Conservation (phyloP, 2,113 vertebrate species). For the Rhinoptilus africanus region DNA sequence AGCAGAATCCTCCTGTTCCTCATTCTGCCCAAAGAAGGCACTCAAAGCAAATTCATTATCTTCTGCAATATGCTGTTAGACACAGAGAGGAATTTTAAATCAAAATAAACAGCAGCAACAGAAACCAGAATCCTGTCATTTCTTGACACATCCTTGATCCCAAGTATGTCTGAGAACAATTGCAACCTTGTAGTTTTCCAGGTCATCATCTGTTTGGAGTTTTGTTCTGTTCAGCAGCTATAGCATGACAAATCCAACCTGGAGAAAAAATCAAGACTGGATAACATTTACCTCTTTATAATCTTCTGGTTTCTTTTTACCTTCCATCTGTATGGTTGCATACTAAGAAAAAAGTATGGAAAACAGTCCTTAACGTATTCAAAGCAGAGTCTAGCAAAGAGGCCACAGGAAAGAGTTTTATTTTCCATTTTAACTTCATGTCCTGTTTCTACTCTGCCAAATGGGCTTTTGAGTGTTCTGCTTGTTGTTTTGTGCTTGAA, state of each 20-base stretch:
- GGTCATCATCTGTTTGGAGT: neutral
- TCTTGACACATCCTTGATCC: neutral
- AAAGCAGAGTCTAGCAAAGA: neutral
- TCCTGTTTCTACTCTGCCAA: neutral
- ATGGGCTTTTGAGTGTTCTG: neutral
- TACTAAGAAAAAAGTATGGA: neutral
- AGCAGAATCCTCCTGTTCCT: neutral
- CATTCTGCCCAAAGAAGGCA: neutral
- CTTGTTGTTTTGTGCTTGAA: neutral
- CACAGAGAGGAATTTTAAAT: neutral
- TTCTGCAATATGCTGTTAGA: neutral
- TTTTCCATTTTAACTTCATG: neutral
- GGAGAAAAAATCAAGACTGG: neutral
- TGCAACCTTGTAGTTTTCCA: neutral
- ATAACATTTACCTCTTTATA: neutral
- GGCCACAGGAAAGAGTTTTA: neutral
- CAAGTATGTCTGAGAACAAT: neutral
- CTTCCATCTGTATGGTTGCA: neutral
- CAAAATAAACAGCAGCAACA: neutral
- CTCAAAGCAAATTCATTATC: neutral
- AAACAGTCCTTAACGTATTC: neutral
- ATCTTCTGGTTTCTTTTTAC: neutral
- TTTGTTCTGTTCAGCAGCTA: neutral
- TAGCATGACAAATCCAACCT: neutral
- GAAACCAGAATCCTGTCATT: neutral